phyloP scores from a whole-genome alignment of 2,888 invertebrate genomes.

The Melanchra persicariae region DNA sequence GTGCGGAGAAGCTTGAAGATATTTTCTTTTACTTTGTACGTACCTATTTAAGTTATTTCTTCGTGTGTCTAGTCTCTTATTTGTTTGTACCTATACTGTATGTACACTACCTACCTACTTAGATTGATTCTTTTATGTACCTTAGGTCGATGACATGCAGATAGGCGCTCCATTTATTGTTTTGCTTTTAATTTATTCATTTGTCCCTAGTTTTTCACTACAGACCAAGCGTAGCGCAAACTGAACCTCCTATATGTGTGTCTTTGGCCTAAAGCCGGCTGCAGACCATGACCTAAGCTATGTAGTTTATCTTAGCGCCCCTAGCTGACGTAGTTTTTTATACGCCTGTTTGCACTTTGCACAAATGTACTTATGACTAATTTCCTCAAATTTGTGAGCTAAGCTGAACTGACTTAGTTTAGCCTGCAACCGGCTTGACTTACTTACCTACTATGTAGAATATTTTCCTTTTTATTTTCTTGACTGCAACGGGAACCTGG shows the following conservation, averaged over 20 bases:
- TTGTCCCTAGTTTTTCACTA: too few species aligned
- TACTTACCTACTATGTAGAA: background rate
- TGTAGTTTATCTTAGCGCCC: background rate
- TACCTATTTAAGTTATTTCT: slow-evolving; percentile 32
- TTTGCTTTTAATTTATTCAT: too few species aligned
- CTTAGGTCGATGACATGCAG: background rate
- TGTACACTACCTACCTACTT: too few species aligned
- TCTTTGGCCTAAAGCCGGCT: background rate
- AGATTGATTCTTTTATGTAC: background rate
- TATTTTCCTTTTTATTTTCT: slow-evolving; percentile 3
- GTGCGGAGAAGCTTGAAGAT: slow-evolving; percentile 14
- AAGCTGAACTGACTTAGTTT: background rate
- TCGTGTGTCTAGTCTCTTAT: slow-evolving; percentile 47
- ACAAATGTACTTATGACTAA: too few species aligned
- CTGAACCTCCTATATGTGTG: background rate
- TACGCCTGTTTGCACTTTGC: background rate
- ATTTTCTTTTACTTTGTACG: background rate
- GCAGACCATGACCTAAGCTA: background rate
- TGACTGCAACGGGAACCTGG: background rate
- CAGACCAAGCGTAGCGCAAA: background rate
- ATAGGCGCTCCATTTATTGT: background rate
- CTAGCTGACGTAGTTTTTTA: background rate
- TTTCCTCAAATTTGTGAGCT: background rate
- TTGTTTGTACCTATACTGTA: too few species aligned
- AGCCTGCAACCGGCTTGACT: background rate